Evolutionary conservation across 2,113 vertebrate genomes (phyloP).

Genomic region (Cyanoramphus novaezelandiae): DNA sequence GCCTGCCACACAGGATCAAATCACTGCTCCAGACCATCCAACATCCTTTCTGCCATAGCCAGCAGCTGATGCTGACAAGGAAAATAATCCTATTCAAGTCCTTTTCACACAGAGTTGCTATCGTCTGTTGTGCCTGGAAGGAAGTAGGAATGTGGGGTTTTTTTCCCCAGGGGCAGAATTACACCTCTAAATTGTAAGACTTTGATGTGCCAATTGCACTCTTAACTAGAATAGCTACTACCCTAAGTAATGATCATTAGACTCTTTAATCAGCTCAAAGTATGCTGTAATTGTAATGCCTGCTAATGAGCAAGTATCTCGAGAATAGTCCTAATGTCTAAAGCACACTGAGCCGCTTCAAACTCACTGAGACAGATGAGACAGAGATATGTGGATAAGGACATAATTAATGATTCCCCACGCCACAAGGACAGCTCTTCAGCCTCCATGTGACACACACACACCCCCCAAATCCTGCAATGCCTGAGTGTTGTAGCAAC

Average conservation of each 20-base stretch:
- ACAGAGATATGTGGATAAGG: neutral
- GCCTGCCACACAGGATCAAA: neutral
- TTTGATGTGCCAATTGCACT: conserved; percentile 52
- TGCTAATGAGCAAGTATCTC: neutral
- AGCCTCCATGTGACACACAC: fast-evolving
- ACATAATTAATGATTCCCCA: neutral
- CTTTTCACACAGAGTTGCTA: neutral
- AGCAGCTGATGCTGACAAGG: neutral
- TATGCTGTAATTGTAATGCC: neutral
- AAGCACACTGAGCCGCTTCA: neutral
- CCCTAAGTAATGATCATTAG: conserved; percentile 29
- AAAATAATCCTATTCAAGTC: neutral
- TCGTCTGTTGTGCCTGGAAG: fast-evolving
- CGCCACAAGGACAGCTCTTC: neutral
- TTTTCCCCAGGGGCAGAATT: neutral
- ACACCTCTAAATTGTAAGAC: neutral
- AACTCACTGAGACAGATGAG: neutral
- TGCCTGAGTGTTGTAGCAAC: neutral
- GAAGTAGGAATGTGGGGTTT: neutral
- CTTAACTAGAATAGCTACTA: conserved; percentile 31
- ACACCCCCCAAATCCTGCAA: neutral
- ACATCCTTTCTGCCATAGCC: neutral
- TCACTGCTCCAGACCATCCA: neutral
- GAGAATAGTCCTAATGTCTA: neutral
- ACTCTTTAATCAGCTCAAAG: neutral